Evolutionary conservation across 2,888 invertebrate species (phyloP).

Genomic region (Oconnorella tubifera): DNA sequence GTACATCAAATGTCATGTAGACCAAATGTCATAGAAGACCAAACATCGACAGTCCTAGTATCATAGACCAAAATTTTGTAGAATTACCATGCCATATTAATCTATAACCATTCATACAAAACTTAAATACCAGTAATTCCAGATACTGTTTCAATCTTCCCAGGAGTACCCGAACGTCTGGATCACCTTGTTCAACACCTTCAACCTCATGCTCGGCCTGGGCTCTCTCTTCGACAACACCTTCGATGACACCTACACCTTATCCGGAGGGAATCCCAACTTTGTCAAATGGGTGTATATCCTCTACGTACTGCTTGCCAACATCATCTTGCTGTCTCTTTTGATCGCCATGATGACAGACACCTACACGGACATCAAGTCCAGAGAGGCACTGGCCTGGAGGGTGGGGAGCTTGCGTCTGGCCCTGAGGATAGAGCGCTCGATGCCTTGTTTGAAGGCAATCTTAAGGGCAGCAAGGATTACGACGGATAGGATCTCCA

Average conservation of each 20-base stretch:
- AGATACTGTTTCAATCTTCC: no score
- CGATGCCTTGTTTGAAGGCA: conserved; percentile 22
- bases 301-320: conserved; percentile 45
- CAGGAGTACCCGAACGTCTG: conserved; percentile 38
- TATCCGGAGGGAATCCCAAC: conserved; percentile 35
- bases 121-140: no score
- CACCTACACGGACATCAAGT: conserved; percentile 42
- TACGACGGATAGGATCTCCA: conserved; percentile 14
- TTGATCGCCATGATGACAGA: conserved; percentile 42
- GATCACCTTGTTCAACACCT: conserved; percentile 46
- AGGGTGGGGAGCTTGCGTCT: conserved; percentile 48
- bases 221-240: conserved; percentile 41
- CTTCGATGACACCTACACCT: conserved; percentile 37
- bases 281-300: conserved; percentile 43
- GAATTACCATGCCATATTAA: no score
- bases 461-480: conserved; percentile 20
- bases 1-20: no score
- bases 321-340: conserved; percentile 39
- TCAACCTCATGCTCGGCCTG: conserved; percentile 53
- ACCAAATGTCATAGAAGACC: no score
- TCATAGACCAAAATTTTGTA: no score
- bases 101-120: no score
- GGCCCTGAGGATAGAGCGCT: conserved; percentile 38
- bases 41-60: no score
- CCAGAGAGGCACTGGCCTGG: conserved; percentile 46